phyloP scores from a whole-genome alignment of 2,797 vertebrate species.

The Poeciliopsis paucimaculata region DNA sequence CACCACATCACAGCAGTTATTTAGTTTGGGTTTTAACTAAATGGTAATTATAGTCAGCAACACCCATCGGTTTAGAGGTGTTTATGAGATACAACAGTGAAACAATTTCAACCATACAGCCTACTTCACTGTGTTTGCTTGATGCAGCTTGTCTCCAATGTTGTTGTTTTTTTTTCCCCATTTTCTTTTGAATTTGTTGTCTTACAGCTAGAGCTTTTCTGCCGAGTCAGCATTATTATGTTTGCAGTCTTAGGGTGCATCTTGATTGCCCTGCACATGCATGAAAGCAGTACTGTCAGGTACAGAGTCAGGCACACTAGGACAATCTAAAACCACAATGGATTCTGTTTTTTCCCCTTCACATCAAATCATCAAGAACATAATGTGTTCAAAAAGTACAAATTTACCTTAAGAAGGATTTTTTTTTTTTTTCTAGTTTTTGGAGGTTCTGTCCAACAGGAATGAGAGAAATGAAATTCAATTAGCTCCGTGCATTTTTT shows the following conservation, averaged over 20 bases:
- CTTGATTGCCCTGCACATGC: conserved; percentile 32
- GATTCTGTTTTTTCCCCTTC: neutral
- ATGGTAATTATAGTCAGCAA: conserved; percentile 3
- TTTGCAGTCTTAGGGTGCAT: conserved; percentile 47
- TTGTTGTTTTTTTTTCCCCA: conserved; percentile 2
- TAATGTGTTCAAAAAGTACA: neutral
- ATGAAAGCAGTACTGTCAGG: conserved; percentile 21
- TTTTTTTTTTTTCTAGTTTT: neutral
- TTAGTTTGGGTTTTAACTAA: conserved; percentile 6
- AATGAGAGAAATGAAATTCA: neutral
- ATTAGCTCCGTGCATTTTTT: neutral
- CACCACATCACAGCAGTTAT: conserved; percentile 2
- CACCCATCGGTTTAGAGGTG: conserved; percentile 7
- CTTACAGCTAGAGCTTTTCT: conserved; percentile 49
- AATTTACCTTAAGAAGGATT: neutral
- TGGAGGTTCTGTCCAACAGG: neutral
- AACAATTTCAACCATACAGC: conserved; percentile 27
- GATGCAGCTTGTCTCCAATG: conserved; percentile 45
- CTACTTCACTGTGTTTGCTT: conserved; percentile 28
- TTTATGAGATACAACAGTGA: conserved; percentile 4
- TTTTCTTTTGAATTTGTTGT: conserved; percentile 48
- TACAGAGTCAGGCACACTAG: conserved; percentile 25
- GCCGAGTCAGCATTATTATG: conserved; percentile 61
- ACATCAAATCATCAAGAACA: neutral
- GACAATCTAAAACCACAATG: conserved; percentile 24